These are phyloP conservation scores for Acrocyrtus sp. DNA, from an alignment of 2,888 invertebrate genomes.

Conservation along the genomic window DNA sequence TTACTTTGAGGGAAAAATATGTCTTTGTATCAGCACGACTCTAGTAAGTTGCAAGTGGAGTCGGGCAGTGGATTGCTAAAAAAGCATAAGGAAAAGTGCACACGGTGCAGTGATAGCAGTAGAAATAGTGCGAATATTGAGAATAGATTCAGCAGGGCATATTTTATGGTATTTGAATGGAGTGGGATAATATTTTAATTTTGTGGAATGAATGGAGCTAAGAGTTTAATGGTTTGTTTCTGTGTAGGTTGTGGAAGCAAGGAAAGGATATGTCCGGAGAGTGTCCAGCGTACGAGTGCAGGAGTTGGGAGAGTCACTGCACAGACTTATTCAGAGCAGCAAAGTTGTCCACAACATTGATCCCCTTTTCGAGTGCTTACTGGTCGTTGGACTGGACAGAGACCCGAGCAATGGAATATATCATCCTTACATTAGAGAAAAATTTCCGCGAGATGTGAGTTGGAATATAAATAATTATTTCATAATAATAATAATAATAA, in stretches of 20 bases:
- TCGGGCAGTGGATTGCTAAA: no score
- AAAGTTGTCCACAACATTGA: slow-evolving; percentile 53
- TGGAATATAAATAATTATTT: background rate
- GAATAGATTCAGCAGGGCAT: slow-evolving; percentile 29
- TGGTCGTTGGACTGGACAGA: slow-evolving; percentile 76
- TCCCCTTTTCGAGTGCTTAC: slow-evolving; percentile 74
- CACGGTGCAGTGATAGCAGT: background rate
- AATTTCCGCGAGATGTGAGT: slow-evolving; percentile 76
- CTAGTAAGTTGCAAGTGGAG: no score
- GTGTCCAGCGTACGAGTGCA: slow-evolving; percentile 65
- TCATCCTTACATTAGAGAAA: slow-evolving; percentile 77
- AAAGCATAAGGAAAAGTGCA: background rate
- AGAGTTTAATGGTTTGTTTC: background rate
- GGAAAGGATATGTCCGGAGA: slow-evolving; percentile 75
- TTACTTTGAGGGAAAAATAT: background rate
- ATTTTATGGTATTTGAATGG: slow-evolving; percentile 30
- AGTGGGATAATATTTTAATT: slow-evolving; percentile 1
- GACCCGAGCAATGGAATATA: slow-evolving; percentile 67
- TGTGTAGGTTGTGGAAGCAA: slow-evolving; percentile 71
- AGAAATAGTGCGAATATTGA: background rate
- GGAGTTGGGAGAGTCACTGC: slow-evolving; percentile 57
- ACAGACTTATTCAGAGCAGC: slow-evolving; percentile 55
- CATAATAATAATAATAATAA: no score
- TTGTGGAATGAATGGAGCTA: background rate
- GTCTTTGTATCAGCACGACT: background rate